phyloP scores from a whole-genome alignment of 92 coral and sea anemone species.

The Siderastrea radians region DNA sequence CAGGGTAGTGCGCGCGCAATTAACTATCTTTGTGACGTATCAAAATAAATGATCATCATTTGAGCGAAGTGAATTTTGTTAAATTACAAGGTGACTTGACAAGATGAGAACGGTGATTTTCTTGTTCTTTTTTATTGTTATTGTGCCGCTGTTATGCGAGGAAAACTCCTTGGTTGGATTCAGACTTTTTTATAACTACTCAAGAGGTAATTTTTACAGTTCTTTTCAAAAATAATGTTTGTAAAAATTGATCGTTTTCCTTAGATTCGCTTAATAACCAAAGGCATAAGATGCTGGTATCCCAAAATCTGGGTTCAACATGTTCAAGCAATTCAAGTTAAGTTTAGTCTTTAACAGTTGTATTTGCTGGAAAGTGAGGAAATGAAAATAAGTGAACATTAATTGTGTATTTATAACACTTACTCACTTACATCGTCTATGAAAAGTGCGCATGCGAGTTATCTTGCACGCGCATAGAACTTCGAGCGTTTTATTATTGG shows the following conservation, averaged over 20 bases:
- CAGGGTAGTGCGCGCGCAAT: conserved; percentile 1
- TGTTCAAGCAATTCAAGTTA: background rate
- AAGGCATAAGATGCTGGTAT: background rate
- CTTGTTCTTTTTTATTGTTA: background rate
- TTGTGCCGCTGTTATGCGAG: conserved; percentile 20
- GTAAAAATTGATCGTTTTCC: background rate
- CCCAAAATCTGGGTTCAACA: background rate
- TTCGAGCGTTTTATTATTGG: no score
- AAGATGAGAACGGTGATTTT: conserved; percentile 16
- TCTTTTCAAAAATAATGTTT: background rate
- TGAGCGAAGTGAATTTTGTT: background rate
- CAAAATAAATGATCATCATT: background rate
- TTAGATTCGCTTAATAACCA: background rate
- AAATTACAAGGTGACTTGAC: background rate
- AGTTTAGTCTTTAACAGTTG: background rate
- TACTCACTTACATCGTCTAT: no score
- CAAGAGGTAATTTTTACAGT: background rate
- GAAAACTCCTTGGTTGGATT: conserved; percentile 21
- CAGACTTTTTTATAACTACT: background rate
- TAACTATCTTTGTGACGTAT: conserved; percentile 1
- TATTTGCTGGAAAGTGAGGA: background rate
- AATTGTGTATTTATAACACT: no score
- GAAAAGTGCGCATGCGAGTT: background rate
- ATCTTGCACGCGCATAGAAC: no score
- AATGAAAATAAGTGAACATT: background rate